Evolutionary conservation across 2,888 invertebrate species (phyloP), one percentile per base, ranked within the genome.

Genomic region (Clunio marinus): DNA sequence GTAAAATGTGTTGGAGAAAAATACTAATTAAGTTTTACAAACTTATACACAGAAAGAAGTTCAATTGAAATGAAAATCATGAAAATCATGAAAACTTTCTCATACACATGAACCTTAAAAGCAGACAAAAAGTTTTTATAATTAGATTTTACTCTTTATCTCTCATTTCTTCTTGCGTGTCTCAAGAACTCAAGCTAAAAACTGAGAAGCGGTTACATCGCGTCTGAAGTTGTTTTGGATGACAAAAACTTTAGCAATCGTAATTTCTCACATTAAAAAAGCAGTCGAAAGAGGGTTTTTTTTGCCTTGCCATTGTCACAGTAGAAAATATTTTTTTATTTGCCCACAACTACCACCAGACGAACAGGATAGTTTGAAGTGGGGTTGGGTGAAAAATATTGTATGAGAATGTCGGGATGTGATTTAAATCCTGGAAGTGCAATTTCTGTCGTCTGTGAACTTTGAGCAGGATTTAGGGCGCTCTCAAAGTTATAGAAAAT

Each of bases 341-440:
- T 41, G 41, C 41, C n/a, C 41, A 41, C 41, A 41, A 41, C 10
- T 15, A 41, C 41, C 2, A 41, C n/a, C n/a, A n/a, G n/a, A 15
- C 41, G 41, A 41, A 41, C n/a, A 15, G 41, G 41, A 41, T 15
- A 41, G 41, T 41, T 41, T 41, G 41, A 41, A 41, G 41, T 41
- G 41, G 41, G 41, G n/a, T 41, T n/a, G n/a, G n/a, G n/a, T n/a
- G n/a, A n/a, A n/a, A 15, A 41, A 10, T 10, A 15, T 15, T 41
- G 41, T 2, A 15, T 10, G 41, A n/a, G 41, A 15, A 10, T 10
- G 41, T 10, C n/a, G 15, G 10, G 41, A 41, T 58, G 22, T 58
- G 58, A 58, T 58, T 58, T 58, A 58, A 25, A 58, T 58, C 27
- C 58, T 58, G 58, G 58, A 58, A 58, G 27, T 58, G 58, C 58